Evolutionary conservation across 2,888 invertebrate genomes (phyloP).

Genomic region (Dicyrtoma fusca): DNA sequence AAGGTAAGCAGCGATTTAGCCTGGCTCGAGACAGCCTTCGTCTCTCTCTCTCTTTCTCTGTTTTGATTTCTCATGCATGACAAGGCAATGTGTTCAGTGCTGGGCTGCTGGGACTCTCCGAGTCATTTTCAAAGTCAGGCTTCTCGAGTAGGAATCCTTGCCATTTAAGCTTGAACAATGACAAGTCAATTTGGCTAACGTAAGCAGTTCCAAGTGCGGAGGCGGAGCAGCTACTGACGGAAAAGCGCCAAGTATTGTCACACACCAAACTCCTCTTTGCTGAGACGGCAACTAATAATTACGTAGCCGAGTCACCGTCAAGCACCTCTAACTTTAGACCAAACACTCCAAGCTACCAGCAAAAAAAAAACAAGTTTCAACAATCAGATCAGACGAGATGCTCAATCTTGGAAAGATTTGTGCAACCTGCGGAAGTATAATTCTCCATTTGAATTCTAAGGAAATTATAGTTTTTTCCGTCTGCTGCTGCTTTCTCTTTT

Average conservation of each 20-base stretch:
- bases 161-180: background rate
- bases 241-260: background rate
- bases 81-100: background rate
- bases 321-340: constrained; percentile 10
- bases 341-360: no score
- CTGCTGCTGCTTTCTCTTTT: no score
- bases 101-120: background rate
- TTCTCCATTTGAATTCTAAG: no score
- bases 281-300: constrained; percentile 35
- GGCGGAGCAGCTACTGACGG: background rate
- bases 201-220: background rate
- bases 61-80: background rate
- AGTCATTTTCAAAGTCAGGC: background rate
- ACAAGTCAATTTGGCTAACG: constrained; percentile 6
- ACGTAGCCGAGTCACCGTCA: constrained; percentile 19
- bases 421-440: no score
- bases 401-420: no score
- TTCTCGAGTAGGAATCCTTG: background rate
- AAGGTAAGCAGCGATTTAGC: constrained; percentile 2
- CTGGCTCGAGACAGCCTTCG: background rate
- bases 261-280: constrained; percentile 11
- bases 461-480: no score
- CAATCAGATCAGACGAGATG: no score
- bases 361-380: no score
- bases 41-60: background rate